A percentile compares a stretch with the other conserved stretches of the same genome.
Conservation (phyloP, 1,140 invertebrate genomes). For the Chionoecetes opilio region DNA sequence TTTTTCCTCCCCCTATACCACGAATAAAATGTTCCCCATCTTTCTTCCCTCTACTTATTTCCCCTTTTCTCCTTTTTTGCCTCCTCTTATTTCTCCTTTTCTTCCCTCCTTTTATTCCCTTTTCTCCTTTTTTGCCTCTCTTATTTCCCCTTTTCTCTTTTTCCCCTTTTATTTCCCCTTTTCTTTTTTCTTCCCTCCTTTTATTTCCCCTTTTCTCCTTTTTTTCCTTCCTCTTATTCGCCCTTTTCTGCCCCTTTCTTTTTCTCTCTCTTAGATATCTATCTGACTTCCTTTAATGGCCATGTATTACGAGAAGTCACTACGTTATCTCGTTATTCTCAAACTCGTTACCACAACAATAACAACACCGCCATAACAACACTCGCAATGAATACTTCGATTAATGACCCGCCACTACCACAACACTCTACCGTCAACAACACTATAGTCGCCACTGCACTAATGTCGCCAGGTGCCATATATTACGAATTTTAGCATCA, state of each 20-base stretch:
- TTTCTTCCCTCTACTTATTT: not conserved
- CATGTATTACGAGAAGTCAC: too few species aligned
- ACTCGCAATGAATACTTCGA: too few species aligned
- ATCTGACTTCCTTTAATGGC: not conserved
- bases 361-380: too few species aligned
- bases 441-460: too few species aligned
- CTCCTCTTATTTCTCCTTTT: not conserved
- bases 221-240: not conserved
- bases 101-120: not conserved
- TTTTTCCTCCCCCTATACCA: not conserved
- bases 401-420: too few species aligned
- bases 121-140: not conserved
- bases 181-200: not conserved
- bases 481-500: too few species aligned
- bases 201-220: slow-evolving; percentile 31
- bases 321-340: too few species aligned
- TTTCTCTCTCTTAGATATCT: not conserved
- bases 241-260: too few species aligned
- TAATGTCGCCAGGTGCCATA: too few species aligned
- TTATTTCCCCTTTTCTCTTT: not conserved
- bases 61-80: not conserved
- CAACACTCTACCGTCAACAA: too few species aligned
- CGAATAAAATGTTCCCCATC: not conserved
- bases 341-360: too few species aligned
- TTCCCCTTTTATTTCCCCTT: not conserved